phyloP scores from a whole-genome alignment of 1,140 invertebrate genomes.

The Trichoplusia ni region DNA sequence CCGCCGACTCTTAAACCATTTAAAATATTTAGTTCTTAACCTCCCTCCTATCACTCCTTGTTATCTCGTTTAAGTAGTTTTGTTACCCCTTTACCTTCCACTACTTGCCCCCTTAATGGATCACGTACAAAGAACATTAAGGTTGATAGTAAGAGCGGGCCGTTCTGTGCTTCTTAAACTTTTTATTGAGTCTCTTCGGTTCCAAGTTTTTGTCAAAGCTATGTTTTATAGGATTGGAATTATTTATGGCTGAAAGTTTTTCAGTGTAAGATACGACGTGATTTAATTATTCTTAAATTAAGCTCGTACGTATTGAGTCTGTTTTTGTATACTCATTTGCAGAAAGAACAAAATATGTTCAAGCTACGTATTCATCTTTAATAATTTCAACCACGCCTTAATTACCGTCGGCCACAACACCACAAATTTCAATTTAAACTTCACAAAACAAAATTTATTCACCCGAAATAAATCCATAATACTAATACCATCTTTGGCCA shows the following conservation, averaged over 20 bases:
- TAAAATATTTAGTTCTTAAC: too few relatives aligned
- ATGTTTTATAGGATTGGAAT: not conserved
- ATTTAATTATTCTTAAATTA: too few relatives aligned
- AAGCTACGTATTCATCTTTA: too few relatives aligned
- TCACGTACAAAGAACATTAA: slow-evolving; percentile 37
- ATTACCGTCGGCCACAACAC: not conserved
- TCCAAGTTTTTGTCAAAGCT: slow-evolving; percentile 20
- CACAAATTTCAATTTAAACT: not conserved
- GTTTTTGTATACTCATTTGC: too few relatives aligned
- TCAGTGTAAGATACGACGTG: not conserved
- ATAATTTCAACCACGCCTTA: too few relatives aligned
- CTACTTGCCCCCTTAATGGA: slow-evolving; percentile 30
- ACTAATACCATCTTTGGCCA: not conserved
- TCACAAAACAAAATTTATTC: not conserved
- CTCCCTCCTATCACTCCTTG: not conserved
- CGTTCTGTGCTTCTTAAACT: slow-evolving; percentile 20
- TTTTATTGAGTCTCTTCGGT: slow-evolving; percentile 1
- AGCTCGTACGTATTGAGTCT: too few relatives aligned
- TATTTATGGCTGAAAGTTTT: slow-evolving; percentile 1
- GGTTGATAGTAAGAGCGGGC: slow-evolving; percentile 3
- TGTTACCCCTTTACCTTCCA: too few relatives aligned
- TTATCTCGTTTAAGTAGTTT: too few relatives aligned
- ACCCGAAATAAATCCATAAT: not conserved
- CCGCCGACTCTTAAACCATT: too few relatives aligned
- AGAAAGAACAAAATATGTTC: too few relatives aligned